Evolutionary conservation across 2,797 vertebrate genomes (phyloP).

Genomic region (Tragelaphus oryx): DNA sequence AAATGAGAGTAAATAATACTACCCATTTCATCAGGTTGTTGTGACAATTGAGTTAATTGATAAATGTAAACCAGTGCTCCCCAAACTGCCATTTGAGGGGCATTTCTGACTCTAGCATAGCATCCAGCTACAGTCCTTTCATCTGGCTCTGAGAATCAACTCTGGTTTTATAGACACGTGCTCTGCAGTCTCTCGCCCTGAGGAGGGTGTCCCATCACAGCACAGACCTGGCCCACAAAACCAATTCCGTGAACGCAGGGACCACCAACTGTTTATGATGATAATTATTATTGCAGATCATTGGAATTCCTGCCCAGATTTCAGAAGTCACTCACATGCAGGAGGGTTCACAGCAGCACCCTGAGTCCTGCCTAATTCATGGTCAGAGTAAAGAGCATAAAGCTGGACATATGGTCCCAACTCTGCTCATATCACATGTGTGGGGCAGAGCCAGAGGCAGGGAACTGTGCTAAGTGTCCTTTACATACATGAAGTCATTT

Average conservation of each 20-base stretch:
- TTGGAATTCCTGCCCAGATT: constrained; percentile 11
- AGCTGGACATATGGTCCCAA: not conserved
- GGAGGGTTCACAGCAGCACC: not conserved
- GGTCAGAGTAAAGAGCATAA: not conserved
- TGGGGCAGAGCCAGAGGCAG: not conserved
- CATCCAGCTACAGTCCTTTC: not conserved
- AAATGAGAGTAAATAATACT: not conserved
- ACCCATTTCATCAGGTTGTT: not conserved
- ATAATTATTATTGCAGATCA: not conserved
- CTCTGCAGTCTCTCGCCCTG: not conserved
- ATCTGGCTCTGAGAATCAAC: not conserved
- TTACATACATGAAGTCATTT: not conserved
- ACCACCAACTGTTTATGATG: constrained; percentile 34
- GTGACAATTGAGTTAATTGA: not conserved
- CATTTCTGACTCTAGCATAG: not conserved
- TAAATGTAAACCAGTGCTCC: not conserved
- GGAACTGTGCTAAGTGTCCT: not conserved
- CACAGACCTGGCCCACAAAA: constrained; percentile 40
- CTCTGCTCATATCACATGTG: not conserved
- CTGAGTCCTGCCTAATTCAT: not conserved
- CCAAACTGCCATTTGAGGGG: not conserved
- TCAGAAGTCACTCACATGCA: not conserved
- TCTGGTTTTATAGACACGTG: not conserved
- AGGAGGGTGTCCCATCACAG: not conserved
- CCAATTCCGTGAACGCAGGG: constrained; percentile 54